Conservation (phyloP, 2,888 invertebrate species). For the Petrolisthes manimaculis region DNA sequence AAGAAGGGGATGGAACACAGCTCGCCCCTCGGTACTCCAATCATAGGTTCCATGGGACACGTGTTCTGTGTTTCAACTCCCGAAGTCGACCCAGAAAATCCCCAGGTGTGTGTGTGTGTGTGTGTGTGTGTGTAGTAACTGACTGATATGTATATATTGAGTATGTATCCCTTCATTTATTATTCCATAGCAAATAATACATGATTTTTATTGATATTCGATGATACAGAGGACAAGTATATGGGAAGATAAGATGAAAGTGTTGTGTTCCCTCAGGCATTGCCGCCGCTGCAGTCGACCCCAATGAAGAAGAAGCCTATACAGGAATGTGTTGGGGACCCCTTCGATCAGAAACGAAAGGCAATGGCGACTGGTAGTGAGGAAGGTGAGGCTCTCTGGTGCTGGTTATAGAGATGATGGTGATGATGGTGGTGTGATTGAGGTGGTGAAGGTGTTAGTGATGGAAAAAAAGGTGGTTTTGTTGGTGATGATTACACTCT, state of each 20-base stretch:
- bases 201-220: too few species aligned
- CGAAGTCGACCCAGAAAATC: slow-evolving; percentile 5
- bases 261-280: too few species aligned
- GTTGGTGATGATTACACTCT: not conserved
- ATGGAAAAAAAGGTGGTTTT: not conserved
- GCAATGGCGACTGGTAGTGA: not conserved
- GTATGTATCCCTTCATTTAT: too few species aligned
- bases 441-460: not conserved
- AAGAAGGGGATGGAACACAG: not conserved
- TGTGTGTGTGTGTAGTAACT: too few species aligned
- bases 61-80: slow-evolving; percentile 25
- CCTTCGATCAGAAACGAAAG: not conserved
- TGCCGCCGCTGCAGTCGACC: not conserved
- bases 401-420: not conserved
- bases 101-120: not conserved
- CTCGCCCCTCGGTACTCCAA: slow-evolving; percentile 16
- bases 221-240: too few species aligned
- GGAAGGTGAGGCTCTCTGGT: not conserved
- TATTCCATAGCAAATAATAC: too few species aligned
- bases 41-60: slow-evolving; percentile 20
- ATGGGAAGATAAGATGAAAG: too few species aligned
- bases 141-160: too few species aligned
- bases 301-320: not conserved
- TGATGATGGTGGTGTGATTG: not conserved
- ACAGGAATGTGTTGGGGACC: slow-evolving; percentile 7